Evolutionary conservation across 2,113 vertebrate genomes (phyloP), one percentile per base, ranked within the genome.

Genomic region (Ursus arctos): DNA sequence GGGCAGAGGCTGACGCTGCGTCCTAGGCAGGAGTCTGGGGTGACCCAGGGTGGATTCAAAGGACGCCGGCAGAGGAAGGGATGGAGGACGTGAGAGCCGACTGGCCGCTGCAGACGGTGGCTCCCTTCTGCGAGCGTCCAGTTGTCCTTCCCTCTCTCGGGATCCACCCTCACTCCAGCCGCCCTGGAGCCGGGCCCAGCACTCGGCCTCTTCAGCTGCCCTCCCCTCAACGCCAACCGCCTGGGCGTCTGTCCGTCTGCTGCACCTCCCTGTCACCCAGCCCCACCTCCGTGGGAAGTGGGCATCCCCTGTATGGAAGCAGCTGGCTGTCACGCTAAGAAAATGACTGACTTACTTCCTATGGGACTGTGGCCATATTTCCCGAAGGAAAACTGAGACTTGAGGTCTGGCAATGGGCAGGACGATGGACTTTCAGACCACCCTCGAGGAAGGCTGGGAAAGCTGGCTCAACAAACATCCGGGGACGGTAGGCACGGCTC

Each of bases 171-270:
- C 43, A 43, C 43, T 43, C 43, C 43, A 43, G 43, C 31, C 49
- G 16, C 33, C n/a, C 11, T 14, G 40, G 40, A 49, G 15, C 6
- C 24, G 49, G 65, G 40, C 16, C 43, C 6, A 0, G 1, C 26
- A 71, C 63, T 55, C 11, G 0, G 13, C 15, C 14, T 31, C 69
- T 43, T 61, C 40, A 0, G 6, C 7, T 5, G 7, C 19, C 33
- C 31, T 61, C 67, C 49, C 24, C 2, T 7, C 5, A 11, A 74
- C 0, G 47, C 16, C 49, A 16, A 19, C 36, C 7, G 1, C 43
- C 55, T 33, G 0, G 7, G 3, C 36, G 28, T 15, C 8, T 2
- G 2, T 18, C 69, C 26, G 0, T 3, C 7, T 8, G 2, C 4
- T 21, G 43, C 43, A 6, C 51, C 59, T 14, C 5, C 40, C 6